A percentile compares a stretch with the other conserved stretches of the same genome.
These are phyloP conservation scores for Pogonocichla stellata DNA, from an alignment of 2,113 vertebrate species.

Conservation along the genomic window DNA sequence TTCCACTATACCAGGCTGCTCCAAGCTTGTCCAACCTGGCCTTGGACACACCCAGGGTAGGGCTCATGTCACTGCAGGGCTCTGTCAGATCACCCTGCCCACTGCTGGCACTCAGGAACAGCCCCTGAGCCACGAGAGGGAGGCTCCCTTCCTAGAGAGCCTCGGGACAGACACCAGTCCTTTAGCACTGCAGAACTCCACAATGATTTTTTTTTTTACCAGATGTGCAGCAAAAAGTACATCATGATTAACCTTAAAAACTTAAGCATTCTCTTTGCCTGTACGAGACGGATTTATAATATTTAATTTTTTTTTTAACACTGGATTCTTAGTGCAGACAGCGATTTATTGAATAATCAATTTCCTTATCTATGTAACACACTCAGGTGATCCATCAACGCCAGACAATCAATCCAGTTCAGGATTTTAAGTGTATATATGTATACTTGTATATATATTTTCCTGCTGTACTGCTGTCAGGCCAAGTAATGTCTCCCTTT, in stretches of 20 bases:
- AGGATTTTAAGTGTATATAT: slow-evolving; percentile 63
- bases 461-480: slow-evolving; percentile 57
- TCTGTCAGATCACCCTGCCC: background rate
- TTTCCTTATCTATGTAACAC: slow-evolving; percentile 89
- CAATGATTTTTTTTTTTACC: background rate
- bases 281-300: slow-evolving; percentile 68
- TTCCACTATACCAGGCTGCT: rapidly evolving
- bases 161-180: background rate
- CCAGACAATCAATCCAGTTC: slow-evolving; percentile 82
- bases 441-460: slow-evolving; percentile 8
- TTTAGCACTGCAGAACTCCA: background rate
- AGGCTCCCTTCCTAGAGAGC: background rate
- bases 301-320: slow-evolving; percentile 68
- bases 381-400: slow-evolving; percentile 84
- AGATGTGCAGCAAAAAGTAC: background rate
- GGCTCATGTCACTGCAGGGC: background rate
- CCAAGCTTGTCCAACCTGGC: background rate
- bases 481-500: slow-evolving; percentile 40
- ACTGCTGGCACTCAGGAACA: rapidly evolving
- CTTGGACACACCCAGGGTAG: background rate
- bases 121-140: rapidly evolving
- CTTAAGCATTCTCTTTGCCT: background rate
- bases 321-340: slow-evolving; percentile 64
- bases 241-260: slow-evolving; percentile 20
- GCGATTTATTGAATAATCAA: slow-evolving; percentile 90